Conservation (phyloP, 2,113 vertebrate species). For the Coturnix japonica region DNA sequence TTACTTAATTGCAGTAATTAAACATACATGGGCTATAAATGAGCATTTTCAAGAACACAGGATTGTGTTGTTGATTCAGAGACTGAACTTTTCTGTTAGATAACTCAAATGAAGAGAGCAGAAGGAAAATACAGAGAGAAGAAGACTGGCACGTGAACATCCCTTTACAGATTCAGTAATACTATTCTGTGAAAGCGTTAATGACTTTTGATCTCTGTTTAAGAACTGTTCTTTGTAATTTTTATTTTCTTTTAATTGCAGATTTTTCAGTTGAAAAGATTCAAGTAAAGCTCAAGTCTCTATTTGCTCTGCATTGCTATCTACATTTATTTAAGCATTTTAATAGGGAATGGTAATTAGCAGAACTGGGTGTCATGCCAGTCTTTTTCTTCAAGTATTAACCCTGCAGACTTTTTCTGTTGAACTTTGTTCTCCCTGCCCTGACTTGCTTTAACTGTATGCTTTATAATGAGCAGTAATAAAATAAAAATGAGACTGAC, state of each 20-base stretch:
- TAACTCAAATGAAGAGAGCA: background rate
- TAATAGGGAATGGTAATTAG: slow-evolving; percentile 4
- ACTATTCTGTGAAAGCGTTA: background rate
- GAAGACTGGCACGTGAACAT: background rate
- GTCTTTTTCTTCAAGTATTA: background rate
- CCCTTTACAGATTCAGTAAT: background rate
- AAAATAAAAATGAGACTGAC: background rate
- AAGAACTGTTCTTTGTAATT: background rate
- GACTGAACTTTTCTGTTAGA: background rate
- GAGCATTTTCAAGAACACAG: background rate
- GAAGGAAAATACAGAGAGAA: background rate
- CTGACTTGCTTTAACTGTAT: slow-evolving; percentile 20
- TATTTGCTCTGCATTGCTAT: background rate
- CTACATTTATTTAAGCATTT: background rate
- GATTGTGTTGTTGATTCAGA: background rate
- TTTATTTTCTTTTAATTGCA: background rate
- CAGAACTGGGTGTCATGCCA: background rate
- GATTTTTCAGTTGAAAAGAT: background rate
- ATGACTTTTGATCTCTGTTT: background rate
- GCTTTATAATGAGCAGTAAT: slow-evolving; percentile 1
- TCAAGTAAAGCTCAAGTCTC: background rate
- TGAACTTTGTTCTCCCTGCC: background rate
- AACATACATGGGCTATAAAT: background rate
- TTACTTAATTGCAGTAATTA: background rate
- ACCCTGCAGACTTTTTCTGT: background rate